phyloP scores from a whole-genome alignment of 2,797 vertebrate genomes.

The Ctenosaura bakeri region DNA sequence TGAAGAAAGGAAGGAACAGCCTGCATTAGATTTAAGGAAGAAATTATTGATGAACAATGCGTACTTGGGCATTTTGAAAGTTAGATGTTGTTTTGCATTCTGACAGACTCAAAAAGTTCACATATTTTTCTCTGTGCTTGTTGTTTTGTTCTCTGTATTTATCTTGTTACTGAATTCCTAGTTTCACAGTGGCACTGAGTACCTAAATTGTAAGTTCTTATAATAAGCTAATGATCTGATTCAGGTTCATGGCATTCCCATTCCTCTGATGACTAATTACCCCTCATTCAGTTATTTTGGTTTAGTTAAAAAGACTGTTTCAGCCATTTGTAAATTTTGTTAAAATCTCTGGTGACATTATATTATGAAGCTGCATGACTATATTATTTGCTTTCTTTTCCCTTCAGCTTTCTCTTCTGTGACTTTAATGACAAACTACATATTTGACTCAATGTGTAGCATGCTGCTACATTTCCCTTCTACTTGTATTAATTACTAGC shows the following conservation, averaged over 20 bases:
- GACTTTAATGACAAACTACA: background rate
- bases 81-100: conserved; percentile 40
- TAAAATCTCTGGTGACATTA: conserved; percentile 7
- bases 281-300: background rate
- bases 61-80: conserved; percentile 17
- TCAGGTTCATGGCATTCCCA: background rate
- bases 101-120: background rate
- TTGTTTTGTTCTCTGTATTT: conserved; percentile 7
- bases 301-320: background rate
- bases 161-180: conserved; percentile 10
- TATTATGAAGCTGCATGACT: background rate
- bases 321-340: conserved; percentile 1
- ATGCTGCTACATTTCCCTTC: background rate
- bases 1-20: conserved; percentile 43
- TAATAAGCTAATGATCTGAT: conserved; percentile 23
- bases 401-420: background rate
- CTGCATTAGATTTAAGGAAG: conserved; percentile 34
- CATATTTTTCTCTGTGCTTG: background rate
- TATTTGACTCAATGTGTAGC: background rate
- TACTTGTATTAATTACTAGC: background rate
- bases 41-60: conserved; percentile 23
- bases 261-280: conserved; percentile 32
- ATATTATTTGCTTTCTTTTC: background rate
- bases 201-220: conserved; percentile 36
- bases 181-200: conserved; percentile 4